A percentile compares a stretch with the other conserved stretches of the same genome.
phyloP scores from a whole-genome alignment of 2,113 vertebrate genomes.

The Lipophrys pholis region DNA sequence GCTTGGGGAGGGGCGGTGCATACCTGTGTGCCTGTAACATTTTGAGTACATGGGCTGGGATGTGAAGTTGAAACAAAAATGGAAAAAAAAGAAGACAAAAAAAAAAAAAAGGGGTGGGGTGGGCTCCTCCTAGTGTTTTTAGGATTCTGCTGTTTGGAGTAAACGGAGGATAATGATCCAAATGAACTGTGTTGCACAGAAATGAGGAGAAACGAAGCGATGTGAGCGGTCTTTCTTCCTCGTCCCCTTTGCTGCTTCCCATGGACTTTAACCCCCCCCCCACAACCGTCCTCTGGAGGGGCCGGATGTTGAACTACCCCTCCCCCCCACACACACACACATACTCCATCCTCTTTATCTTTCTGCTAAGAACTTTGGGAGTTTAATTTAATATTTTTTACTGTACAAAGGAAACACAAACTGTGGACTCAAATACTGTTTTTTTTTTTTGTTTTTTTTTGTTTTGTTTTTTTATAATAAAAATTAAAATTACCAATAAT shows the following conservation, averaged over 20 bases:
- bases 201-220: conserved; percentile 75
- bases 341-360: conserved; percentile 83
- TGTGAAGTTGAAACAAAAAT: conserved; percentile 14
- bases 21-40: conserved; percentile 79
- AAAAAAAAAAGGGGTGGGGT: conserved; percentile 58
- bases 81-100: background rate
- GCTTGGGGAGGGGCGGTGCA: conserved; percentile 70
- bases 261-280: conserved; percentile 60
- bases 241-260: conserved; percentile 77
- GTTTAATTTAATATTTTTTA: conserved; percentile 89
- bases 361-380: conserved; percentile 80
- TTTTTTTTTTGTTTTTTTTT: conserved; percentile 54
- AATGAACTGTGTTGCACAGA: conserved; percentile 86
- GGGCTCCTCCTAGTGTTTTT: conserved; percentile 82
- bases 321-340: conserved; percentile 22
- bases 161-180: conserved; percentile 83
- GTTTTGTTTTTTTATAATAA: conserved; percentile 77
- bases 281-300: conserved; percentile 17
- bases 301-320: conserved; percentile 35
- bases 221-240: conserved; percentile 64
- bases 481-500: conserved; percentile 79
- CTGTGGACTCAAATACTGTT: conserved; percentile 85
- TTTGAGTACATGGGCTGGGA: conserved; percentile 72
- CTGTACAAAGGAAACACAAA: conserved; percentile 85
- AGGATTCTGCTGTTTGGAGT: conserved; percentile 83